Evolutionary conservation across 2,888 invertebrate genomes (phyloP), one percentile per base, ranked within the genome.

Genomic region (Rutpela maculata): DNA sequence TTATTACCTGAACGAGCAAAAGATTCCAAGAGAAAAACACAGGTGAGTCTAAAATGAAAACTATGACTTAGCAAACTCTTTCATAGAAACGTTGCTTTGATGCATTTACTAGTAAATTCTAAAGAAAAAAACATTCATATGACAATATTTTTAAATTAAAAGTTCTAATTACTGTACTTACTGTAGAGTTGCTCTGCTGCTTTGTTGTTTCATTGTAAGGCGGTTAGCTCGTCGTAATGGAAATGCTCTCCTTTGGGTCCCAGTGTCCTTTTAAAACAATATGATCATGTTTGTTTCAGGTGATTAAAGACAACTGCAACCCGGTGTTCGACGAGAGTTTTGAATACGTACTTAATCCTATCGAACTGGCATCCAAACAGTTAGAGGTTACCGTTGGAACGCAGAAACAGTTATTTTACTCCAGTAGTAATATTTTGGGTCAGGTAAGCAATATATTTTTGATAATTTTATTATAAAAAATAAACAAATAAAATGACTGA

Each of bases 321-420:
- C 98, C 98, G 0, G 92, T 95, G 31, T 98, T 95, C 88, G 98
- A 98, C 89, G 96, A 97, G 87, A 95, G 95, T 83, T 97, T 98
- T 87, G 98, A 98, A 88, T 98, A 97, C 91, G 91, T 95, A 63
- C 94, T 98, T 81, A 95, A 96, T 0, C 93, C 94, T 82, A 94
- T 94, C 1, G 98, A 98, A 88, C 89, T 98, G 72, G 92, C 93
- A 85, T 93, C 93, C 63, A 93, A 95, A 17, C 94, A 95, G 75
- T 90, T 98, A 76, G 96, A 97, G 89, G 93, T 98, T 38, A 95
- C 96, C 0, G 96, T 98, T 31, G 95, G 96, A 85, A 96, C 97
- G 17, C 96, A 97, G 88, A 97, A 97, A 87, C 95, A 95, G 76
- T 94, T 96, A 90, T 92, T 96, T 60, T 93, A 93, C 66, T 93